Base-by-base conservation (phyloP, 2,113 vertebrate species). In the Nothocercus nigrocapillus region DNA sequence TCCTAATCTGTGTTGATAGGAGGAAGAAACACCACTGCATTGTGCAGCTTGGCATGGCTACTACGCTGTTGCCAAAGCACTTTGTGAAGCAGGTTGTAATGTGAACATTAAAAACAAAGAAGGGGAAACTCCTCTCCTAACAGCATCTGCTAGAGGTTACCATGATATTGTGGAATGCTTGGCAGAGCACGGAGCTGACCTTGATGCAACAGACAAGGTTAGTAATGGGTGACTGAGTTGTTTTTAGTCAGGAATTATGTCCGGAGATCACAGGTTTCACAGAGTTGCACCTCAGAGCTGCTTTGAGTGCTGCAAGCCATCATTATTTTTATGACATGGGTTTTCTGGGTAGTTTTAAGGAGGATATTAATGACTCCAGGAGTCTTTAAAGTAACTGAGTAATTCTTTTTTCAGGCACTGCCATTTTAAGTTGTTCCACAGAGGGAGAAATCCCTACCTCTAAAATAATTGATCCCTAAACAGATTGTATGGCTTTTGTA, bases 1-100 rank as follows among this genome's bases (percentile, higher is more conserved):
- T 64, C 3, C 2, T 72, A 53, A 27, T 28, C 47, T 28, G 4
- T 85, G n/a, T 74, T 59, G 6, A 42, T 90, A 99, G 99, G 99
- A 99, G 96, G 98, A 99, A 97, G 99, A 99, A 98, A 99, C 99
- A 0, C 98, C 99, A 10, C 96, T 99, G 69, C 99, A 99, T 76
- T 99, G 99, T 51, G 99, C 99, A 7, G 98, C 99, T 62, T 99
- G 99, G 99, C 99, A 99, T 0, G 99, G 99, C 53, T 99, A 99
- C 91, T 98, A 98, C 1, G 88, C 98, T 1, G 99, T 99, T 64
- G 99, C 99, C 67, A 98, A 97, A 94, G 98, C 97, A 3, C 98
- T 99, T 14, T 99, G 99, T 92, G 97, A 98, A 96, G 98, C 98
- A 0, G 98, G 98, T 59, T 99, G 99, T 92, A 96, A 98, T 1